Evolutionary conservation across 2,113 vertebrate genomes (phyloP), one percentile per base, ranked within the genome.

Genomic region (Microcebus griseorufus): DNA sequence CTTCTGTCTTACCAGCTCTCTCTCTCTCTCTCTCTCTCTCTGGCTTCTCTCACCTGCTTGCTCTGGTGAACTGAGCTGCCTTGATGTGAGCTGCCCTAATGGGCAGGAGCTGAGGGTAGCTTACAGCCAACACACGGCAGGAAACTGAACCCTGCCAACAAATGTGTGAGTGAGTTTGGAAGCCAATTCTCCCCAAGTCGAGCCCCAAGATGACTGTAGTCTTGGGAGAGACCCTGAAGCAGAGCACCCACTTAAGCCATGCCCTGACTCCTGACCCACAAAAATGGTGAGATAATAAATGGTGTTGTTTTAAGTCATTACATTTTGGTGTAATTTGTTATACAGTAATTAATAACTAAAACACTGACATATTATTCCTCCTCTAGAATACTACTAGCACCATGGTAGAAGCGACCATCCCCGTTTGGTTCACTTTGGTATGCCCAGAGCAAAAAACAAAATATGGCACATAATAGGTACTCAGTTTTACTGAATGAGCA

Each of bases 241-340:
- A 27, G n/a, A 90, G 42, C 7, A 23, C 1, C 10, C 7, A 2
- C 12, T 5, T 0, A 62, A 32, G 2, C 23, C 2, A 2, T 1
- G n/a, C 16, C 23, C 48, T 14, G 3, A 87, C 7, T 90, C 13
- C 62, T 16, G 37, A 62, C 18, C 32, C 9, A 16, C 27, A 93
- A 79, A 53, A 42, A 72, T 22, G 3, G 17, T 1, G n/a, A 42
- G 8, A 0, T 17, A 29, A 23, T 37, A 48, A 65, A 39, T 16
- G 34, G 14, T 11, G 37, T 55, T 5, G 12, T 42, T 20, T 48
- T 48, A 58, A 13, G 45, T 81, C 37, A 48, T 51, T 53, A 32
- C 37, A 20, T n/a, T 34, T 65, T 9, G 45, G 22, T 9, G 6
- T 76, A 3, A 48, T 62, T 29, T 88, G 39, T n/a, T 60, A 6